Percentiles rank a stretch among this genome's conserved stretches.
Evolutionary conservation across 1,140 invertebrate species (phyloP).

Genomic region (Pachyrhynchus sulphureomaculatus): DNA sequence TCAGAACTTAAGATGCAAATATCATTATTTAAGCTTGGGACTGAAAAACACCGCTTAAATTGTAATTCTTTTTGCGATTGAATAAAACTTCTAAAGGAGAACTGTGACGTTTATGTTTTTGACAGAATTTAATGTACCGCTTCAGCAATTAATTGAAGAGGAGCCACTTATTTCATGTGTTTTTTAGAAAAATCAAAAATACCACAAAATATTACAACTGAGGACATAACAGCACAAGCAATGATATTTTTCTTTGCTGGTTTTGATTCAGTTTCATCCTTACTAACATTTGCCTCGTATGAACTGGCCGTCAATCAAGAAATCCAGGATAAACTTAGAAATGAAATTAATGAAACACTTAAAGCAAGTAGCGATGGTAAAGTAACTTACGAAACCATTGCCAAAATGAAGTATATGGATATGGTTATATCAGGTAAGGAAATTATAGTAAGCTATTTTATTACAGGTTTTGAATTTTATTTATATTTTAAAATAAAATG

Average conservation of each 20-base stretch:
- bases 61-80: no score
- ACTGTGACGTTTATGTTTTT: no score
- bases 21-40: no score
- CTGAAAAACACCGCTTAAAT: no score
- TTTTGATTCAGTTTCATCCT: slow-evolving; percentile 51
- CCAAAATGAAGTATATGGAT: slow-evolving; percentile 56
- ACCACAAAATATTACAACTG: slow-evolving; percentile 25
- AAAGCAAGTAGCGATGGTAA: slow-evolving; percentile 37
- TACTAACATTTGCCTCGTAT: slow-evolving; percentile 50
- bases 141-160: no score
- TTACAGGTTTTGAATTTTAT: background rate
- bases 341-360: slow-evolving; percentile 48
- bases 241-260: slow-evolving; percentile 53
- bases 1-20: no score
- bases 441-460: background rate
- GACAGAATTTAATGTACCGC: no score
- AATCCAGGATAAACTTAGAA: slow-evolving; percentile 52
- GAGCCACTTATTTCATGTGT: no score
- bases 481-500: background rate
- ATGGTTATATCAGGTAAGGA: slow-evolving; percentile 55
- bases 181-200: slow-evolving; percentile 40
- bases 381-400: slow-evolving; percentile 51
- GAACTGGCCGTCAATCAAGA: slow-evolving; percentile 58
- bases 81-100: no score
- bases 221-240: slow-evolving; percentile 49